Conservation (phyloP, 2,797 vertebrate species). For the Acipenser transmontanus region DNA sequence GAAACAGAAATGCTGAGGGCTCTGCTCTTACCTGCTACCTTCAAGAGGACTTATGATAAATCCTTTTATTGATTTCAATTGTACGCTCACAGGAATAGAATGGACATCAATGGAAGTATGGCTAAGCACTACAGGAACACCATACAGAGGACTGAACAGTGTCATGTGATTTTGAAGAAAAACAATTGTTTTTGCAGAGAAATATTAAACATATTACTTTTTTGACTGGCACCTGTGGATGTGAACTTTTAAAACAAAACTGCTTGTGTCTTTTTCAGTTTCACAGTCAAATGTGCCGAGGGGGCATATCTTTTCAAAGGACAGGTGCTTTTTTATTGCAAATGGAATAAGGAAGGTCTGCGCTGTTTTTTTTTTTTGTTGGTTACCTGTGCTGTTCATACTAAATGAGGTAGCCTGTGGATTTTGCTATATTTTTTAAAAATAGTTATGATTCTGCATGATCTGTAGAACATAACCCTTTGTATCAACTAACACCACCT, state of each 20-base stretch:
- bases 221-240: conserved; percentile 15
- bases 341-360: conserved; percentile 6
- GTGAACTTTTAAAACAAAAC: conserved; percentile 10
- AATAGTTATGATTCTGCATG: conserved; percentile 34
- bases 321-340: conserved; percentile 41
- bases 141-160: background rate
- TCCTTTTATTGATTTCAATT: too few relatives aligned
- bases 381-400: conserved; percentile 7
- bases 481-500: conserved; percentile 57
- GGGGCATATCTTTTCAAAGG: conserved; percentile 40
- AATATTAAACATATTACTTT: conserved; percentile 18
- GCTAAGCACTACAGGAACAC: too few relatives aligned
- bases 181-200: conserved; percentile 12
- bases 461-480: conserved; percentile 29
- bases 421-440: conserved; percentile 37
- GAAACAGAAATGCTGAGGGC: too few relatives aligned
- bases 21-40: too few relatives aligned
- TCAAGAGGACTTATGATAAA: too few relatives aligned
- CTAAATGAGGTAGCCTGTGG: conserved; percentile 53
- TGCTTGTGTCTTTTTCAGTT: conserved; percentile 5
- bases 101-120: too few relatives aligned
- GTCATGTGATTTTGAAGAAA: conserved; percentile 7
- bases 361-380: background rate
- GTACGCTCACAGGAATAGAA: too few relatives aligned
- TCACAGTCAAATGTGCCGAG: conserved; percentile 31